Conservation (phyloP, 1,140 invertebrate species). For the Drosophila erecta region DNA sequence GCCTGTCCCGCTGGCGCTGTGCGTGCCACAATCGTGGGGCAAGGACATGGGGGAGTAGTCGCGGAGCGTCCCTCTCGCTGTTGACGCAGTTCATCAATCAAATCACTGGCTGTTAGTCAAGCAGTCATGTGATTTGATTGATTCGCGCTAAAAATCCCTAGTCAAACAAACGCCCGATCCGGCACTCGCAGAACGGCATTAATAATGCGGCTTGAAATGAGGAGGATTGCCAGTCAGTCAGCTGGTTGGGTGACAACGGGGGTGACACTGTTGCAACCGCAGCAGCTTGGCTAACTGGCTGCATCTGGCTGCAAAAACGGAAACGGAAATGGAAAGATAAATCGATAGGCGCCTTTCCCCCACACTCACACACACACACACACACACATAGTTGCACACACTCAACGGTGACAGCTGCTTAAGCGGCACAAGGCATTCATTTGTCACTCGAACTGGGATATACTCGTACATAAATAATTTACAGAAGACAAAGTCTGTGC, state of each 20-base stretch:
- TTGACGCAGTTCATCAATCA: constrained; percentile 78
- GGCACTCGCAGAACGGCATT: constrained; percentile 33
- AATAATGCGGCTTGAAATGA: constrained; percentile 60
- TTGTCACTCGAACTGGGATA: constrained; percentile 63
- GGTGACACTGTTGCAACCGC: constrained; percentile 68
- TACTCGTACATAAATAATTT: constrained; percentile 73
- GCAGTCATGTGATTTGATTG: constrained; percentile 83
- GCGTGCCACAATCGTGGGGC: constrained; percentile 58
- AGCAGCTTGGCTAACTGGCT: constrained; percentile 16
- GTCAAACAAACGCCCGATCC: constrained; percentile 56
- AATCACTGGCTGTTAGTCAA: constrained; percentile 81
- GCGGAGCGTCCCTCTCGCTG: neutral
- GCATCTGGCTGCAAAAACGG: neutral
- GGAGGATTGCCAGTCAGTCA: constrained; percentile 6
- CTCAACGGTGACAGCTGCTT: constrained; percentile 61
- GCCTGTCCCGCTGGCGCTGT: constrained; percentile 64
- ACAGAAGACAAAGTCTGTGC: constrained; percentile 51
- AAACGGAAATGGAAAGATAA: constrained; percentile 8
- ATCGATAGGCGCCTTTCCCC: constrained; percentile 1
- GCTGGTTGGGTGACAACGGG: constrained; percentile 4
- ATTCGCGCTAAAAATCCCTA: constrained; percentile 79
- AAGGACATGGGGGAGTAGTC: constrained; percentile 25
- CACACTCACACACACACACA: neutral
- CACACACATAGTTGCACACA: neutral
- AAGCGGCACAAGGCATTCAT: constrained; percentile 58